Conservation (phyloP, 2,888 invertebrate genomes). For the Altica lythri region DNA sequence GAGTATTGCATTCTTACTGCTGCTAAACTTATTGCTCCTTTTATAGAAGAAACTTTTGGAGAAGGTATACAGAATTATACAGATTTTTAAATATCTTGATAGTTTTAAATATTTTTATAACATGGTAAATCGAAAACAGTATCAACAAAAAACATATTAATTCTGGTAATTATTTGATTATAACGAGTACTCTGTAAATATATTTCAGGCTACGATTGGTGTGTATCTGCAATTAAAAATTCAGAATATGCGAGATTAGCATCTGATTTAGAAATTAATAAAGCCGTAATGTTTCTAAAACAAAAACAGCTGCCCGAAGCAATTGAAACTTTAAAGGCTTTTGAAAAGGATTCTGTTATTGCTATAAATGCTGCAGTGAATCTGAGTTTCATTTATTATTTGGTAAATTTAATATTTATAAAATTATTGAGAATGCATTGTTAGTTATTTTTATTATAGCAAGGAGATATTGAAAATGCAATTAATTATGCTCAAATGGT, state of each 20-base stretch:
- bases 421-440: background rate
- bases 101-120: too few relatives aligned
- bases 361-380: slow-evolving; percentile 86
- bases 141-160: too few relatives aligned
- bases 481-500: slow-evolving; percentile 76
- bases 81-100: too few relatives aligned
- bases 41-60: slow-evolving; percentile 73
- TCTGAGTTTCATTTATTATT: slow-evolving; percentile 80
- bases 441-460: slow-evolving; percentile 59
- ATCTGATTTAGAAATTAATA: slow-evolving; percentile 88
- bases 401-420: slow-evolving; percentile 58
- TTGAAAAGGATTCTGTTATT: slow-evolving; percentile 83
- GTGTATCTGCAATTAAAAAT: slow-evolving; percentile 90
- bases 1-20: slow-evolving; percentile 84
- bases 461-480: slow-evolving; percentile 79
- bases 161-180: too few relatives aligned
- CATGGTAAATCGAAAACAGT: too few relatives aligned
- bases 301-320: slow-evolving; percentile 81
- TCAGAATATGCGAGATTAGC: slow-evolving; percentile 84
- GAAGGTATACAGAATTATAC: slow-evolving; percentile 65
- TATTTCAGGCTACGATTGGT: slow-evolving; percentile 72
- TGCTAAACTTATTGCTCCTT: slow-evolving; percentile 86
- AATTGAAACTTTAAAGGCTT: slow-evolving; percentile 81
- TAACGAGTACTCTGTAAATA: too few relatives aligned
- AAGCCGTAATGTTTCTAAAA: slow-evolving; percentile 82